These are phyloP conservation scores for Cyrtodaria siliqua DNA, from an alignment of 2,888 invertebrate genomes.

Conservation along the genomic window DNA sequence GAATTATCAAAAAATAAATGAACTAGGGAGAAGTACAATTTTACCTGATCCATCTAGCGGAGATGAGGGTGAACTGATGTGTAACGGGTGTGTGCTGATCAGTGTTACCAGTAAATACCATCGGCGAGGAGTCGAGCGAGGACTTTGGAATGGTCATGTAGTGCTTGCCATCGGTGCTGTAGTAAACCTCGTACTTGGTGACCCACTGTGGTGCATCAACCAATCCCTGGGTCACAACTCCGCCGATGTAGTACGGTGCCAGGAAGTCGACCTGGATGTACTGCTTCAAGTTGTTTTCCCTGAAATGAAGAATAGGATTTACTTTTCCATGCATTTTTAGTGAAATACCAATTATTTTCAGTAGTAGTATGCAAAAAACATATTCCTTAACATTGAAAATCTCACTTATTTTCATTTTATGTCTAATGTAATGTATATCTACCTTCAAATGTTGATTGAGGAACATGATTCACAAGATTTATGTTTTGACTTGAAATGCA, in stretches of 20 bases:
- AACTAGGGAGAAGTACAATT: too few species aligned
- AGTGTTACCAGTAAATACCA: slow-evolving; percentile 67
- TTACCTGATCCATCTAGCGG: slow-evolving; percentile 71
- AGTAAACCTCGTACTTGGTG: slow-evolving; percentile 70
- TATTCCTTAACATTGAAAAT: too few species aligned
- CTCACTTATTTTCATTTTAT: too few species aligned
- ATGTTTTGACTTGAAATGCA: too few species aligned
- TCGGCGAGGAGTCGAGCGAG: slow-evolving; percentile 57
- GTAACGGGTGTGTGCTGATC: slow-evolving; percentile 65
- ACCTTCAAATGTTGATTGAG: too few species aligned
- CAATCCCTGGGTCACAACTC: slow-evolving; percentile 69
- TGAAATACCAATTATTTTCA: too few species aligned
- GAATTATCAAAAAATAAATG: too few species aligned
- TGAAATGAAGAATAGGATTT: slow-evolving; percentile 37
- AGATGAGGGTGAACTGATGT: slow-evolving; percentile 67
- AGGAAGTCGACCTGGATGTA: slow-evolving; percentile 73
- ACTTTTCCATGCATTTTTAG: too few species aligned
- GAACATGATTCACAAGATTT: too few species aligned
- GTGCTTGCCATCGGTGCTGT: slow-evolving; percentile 71
- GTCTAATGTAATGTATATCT: too few species aligned
- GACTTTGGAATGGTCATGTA: slow-evolving; percentile 63
- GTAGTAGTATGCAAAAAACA: too few species aligned
- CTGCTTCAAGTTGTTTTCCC: slow-evolving; percentile 66
- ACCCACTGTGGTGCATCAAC: slow-evolving; percentile 68
- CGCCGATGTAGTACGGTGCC: slow-evolving; percentile 65